These are phyloP conservation scores for Prosopocoilus inquinatus DNA, from an alignment of 2,888 invertebrate genomes.

Conservation along the genomic window DNA sequence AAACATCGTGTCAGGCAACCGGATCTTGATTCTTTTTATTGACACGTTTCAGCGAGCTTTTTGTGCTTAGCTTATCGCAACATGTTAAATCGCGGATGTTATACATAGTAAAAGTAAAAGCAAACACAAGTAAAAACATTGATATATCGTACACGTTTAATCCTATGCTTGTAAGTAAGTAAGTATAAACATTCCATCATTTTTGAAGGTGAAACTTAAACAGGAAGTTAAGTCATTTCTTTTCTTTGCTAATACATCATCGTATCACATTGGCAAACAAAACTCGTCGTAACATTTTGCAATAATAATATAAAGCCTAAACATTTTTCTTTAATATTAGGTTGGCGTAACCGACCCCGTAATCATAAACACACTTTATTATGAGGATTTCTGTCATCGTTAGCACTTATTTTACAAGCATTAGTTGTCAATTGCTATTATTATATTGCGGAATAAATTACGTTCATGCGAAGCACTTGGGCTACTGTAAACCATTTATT, in stretches of 20 bases:
- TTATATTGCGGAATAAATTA: neutral
- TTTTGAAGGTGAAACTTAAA: neutral
- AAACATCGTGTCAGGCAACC: too few species aligned
- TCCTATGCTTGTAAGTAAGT: too few species aligned
- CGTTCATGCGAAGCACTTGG: neutral
- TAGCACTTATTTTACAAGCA: neutral
- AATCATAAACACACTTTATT: slow-evolving; percentile 1
- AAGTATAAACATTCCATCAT: neutral
- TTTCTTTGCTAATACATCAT: neutral
- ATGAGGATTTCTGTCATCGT: slow-evolving; percentile 1
- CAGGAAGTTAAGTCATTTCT: slow-evolving; percentile 2
- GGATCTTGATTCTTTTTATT: too few species aligned
- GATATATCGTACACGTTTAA: too few species aligned
- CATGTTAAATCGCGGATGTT: too few species aligned
- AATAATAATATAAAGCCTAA: neutral
- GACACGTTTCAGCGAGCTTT: too few species aligned
- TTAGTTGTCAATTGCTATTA: slow-evolving; percentile 4
- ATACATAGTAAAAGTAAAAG: too few species aligned
- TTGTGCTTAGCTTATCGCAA: too few species aligned
- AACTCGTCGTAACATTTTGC: neutral
- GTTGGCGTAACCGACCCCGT: neutral
- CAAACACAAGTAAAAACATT: too few species aligned
- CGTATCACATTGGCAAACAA: neutral
- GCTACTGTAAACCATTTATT: neutral
- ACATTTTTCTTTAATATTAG: neutral